A percentile compares a stretch with the other conserved stretches of the same genome.
Conservation (phyloP, 2,888 invertebrate species). For the Cantharis lateralis region DNA sequence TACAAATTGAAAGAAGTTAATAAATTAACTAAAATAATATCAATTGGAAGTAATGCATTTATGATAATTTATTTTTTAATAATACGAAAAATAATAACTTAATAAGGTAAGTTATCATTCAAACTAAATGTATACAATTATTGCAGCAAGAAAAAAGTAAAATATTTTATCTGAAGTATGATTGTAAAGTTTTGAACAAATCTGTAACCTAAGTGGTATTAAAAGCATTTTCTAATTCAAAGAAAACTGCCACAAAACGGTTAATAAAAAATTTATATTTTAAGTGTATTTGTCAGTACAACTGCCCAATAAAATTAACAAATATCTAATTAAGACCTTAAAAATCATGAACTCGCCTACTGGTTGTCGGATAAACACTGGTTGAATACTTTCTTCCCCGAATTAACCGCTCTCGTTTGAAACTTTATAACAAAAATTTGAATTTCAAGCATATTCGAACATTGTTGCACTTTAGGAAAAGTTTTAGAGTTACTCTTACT, state of each 20-base stretch:
- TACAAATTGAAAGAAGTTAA: too few species aligned
- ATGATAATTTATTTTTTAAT: too few species aligned
- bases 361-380: not conserved
- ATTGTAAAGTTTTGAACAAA: not conserved
- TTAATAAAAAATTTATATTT: not conserved
- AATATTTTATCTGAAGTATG: not conserved
- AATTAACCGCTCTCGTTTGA: not conserved
- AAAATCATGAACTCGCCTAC: not conserved
- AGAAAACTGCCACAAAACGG: not conserved
- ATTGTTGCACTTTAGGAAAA: conserved; percentile 2
- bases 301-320: not conserved
- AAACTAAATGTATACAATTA: not conserved
- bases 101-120: not conserved
- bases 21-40: too few species aligned
- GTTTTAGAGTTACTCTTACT: conserved; percentile 7
- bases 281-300: not conserved
- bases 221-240: not conserved
- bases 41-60: too few species aligned
- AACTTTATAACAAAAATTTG: not conserved
- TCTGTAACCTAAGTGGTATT: not conserved
- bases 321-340: not conserved
- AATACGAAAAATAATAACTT: not conserved
- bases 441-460: not conserved
- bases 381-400: not conserved
- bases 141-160: not conserved